Conservation (phyloP, 2,113 vertebrate species). For the Hemichromis elongatus region DNA sequence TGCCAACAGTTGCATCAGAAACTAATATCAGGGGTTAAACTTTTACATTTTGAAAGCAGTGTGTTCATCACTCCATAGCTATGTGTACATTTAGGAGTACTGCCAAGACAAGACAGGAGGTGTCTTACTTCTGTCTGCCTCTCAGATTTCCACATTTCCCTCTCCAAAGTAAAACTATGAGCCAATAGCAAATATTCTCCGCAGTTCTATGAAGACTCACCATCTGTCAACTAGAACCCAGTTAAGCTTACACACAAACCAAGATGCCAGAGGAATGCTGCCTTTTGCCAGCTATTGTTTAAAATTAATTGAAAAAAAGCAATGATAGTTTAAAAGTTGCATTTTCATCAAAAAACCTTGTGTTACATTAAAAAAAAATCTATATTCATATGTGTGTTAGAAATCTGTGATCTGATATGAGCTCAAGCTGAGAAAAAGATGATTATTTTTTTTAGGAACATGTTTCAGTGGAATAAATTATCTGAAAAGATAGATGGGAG, state of each 20-base stretch:
- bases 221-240: slow-evolving; percentile 24
- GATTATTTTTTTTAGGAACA: neutral
- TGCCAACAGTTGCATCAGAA: neutral
- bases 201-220: slow-evolving; percentile 11
- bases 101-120: slow-evolving; percentile 4
- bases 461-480: neutral
- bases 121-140: slow-evolving; percentile 7
- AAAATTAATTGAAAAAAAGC: neutral
- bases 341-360: neutral
- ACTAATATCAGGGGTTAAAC: slow-evolving; percentile 3
- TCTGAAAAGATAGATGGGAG: neutral
- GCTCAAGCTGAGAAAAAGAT: too few species aligned
- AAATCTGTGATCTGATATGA: neutral
- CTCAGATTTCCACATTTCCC: slow-evolving; percentile 15
- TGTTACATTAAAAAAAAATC: neutral
- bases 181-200: slow-evolving; percentile 13
- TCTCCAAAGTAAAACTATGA: slow-evolving; percentile 28
- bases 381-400: neutral
- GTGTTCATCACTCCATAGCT: neutral
- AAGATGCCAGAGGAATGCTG: neutral
- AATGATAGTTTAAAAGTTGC: neutral
- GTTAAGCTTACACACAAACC: slow-evolving; percentile 1
- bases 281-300: neutral
- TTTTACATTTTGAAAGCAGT: neutral
- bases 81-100: slow-evolving; percentile 1